These are phyloP conservation scores for Pachyuromys duprasi DNA, from an alignment of 2,797 vertebrate genomes.

Conservation along the genomic window DNA sequence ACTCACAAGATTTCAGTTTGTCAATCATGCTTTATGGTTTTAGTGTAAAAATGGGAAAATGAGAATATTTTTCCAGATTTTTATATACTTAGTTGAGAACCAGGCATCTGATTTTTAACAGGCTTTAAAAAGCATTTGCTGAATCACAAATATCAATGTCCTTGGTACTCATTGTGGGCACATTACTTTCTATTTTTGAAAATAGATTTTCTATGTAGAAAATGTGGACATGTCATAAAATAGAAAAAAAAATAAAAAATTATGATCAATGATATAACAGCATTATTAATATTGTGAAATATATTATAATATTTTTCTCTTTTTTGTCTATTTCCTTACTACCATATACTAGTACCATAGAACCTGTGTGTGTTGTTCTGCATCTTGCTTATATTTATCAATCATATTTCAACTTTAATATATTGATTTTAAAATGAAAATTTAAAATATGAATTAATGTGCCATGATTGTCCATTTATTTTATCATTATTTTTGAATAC, in stretches of 20 bases:
- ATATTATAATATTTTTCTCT: background rate
- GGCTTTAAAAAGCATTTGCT: background rate
- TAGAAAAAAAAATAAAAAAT: background rate
- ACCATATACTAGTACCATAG: background rate
- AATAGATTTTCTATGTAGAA: background rate
- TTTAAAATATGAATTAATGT: slow-evolving; percentile 47
- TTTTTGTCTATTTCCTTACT: background rate
- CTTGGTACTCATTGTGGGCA: background rate
- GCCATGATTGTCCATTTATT: background rate
- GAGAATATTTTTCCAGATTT: background rate
- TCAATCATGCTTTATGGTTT: background rate
- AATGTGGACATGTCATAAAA: background rate
- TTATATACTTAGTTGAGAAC: background rate
- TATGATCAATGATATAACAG: background rate
- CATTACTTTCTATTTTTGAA: background rate
- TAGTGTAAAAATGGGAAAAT: background rate
- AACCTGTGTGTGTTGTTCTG: background rate
- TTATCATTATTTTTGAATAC: background rate
- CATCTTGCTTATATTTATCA: background rate
- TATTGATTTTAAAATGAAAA: background rate
- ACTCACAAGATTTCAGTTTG: background rate
- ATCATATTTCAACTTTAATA: background rate
- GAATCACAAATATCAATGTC: background rate
- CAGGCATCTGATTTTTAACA: background rate
- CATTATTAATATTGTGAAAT: slow-evolving; percentile 13